A percentile compares a stretch with the other conserved stretches of the same genome.
phyloP scores from a whole-genome alignment of 2,797 vertebrate species.

The Sebastes hubbsi region DNA sequence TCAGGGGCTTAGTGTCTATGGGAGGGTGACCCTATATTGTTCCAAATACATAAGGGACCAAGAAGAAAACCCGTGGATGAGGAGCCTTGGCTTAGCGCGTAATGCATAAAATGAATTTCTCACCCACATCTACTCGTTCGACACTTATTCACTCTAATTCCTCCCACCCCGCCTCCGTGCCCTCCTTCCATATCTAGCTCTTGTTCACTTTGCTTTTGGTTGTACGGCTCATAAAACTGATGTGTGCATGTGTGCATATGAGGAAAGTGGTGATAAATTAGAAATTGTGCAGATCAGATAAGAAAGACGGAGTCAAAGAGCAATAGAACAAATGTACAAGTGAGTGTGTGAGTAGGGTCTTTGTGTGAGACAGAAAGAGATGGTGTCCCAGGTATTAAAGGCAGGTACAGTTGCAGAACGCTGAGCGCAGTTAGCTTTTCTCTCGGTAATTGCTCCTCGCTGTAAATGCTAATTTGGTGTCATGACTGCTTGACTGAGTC shows the following conservation, averaged over 20 bases:
- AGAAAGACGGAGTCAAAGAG: slow-evolving; percentile 32
- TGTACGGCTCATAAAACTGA: slow-evolving; percentile 54
- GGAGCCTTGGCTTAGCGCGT: slow-evolving; percentile 59
- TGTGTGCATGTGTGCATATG: background rate
- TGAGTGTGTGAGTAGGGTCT: background rate
- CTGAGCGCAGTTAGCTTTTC: slow-evolving; percentile 73
- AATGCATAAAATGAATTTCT: slow-evolving; percentile 78
- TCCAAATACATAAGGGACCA: slow-evolving; percentile 63
- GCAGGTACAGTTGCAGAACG: slow-evolving; percentile 70
- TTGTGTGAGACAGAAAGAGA: slow-evolving; percentile 54
- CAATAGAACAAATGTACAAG: background rate
- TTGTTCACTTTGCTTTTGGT: slow-evolving; percentile 34
- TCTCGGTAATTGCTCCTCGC: slow-evolving; percentile 73
- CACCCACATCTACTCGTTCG: slow-evolving; percentile 41
- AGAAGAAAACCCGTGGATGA: slow-evolving; percentile 53
- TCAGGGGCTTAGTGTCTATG: slow-evolving; percentile 69
- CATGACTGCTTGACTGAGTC: slow-evolving; percentile 75
- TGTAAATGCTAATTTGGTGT: slow-evolving; percentile 80
- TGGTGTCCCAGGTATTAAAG: slow-evolving; percentile 56
- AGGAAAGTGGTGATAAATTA: slow-evolving; percentile 33
- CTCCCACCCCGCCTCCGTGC: slow-evolving; percentile 12
- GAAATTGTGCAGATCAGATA: slow-evolving; percentile 35
- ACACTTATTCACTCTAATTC: slow-evolving; percentile 62
- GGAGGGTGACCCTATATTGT: slow-evolving; percentile 74
- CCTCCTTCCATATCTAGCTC: slow-evolving; percentile 12